Evolutionary conservation across 2,113 vertebrate genomes (phyloP).

Genomic region (Corythornis vintsioides): DNA sequence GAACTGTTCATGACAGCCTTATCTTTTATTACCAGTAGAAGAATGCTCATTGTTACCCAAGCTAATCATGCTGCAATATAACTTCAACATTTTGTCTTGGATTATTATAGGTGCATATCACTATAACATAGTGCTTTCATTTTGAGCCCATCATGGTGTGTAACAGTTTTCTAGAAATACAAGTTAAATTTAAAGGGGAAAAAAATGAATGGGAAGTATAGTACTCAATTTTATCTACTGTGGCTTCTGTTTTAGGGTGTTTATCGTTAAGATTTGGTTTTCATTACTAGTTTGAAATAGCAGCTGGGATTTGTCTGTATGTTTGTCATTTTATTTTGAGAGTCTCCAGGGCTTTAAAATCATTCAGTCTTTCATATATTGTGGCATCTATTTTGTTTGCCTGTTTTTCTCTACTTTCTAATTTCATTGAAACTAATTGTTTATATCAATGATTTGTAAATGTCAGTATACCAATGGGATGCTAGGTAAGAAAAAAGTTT

Average conservation of each 20-base stretch:
- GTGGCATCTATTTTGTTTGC: conserved; percentile 29
- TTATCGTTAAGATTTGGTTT: conserved; percentile 31
- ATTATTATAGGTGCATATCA: conserved; percentile 72
- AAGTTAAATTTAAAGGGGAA: conserved; percentile 50
- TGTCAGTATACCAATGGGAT: neutral
- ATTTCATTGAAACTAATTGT: conserved; percentile 39
- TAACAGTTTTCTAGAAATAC: conserved; percentile 48
- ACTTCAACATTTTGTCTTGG: conserved; percentile 55
- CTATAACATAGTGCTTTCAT: conserved; percentile 75
- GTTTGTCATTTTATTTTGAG: neutral
- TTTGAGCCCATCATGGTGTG: conserved; percentile 61
- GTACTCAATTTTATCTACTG: conserved; percentile 13
- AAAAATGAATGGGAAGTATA: conserved; percentile 22
- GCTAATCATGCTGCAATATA: conserved; percentile 57
- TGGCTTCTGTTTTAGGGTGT: conserved; percentile 20
- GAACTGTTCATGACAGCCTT: conserved; percentile 27
- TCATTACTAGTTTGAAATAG: conserved; percentile 30
- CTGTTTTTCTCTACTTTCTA: neutral
- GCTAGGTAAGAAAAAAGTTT: neutral
- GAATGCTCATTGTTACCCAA: conserved; percentile 50
- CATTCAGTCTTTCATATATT: neutral
- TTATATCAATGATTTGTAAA: conserved; percentile 20
- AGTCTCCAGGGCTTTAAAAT: conserved; percentile 24
- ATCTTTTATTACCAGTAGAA: conserved; percentile 63
- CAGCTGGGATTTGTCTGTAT: neutral